phyloP scores from a whole-genome alignment of 2,113 vertebrate genomes.

The Hippocampus barbouri region DNA sequence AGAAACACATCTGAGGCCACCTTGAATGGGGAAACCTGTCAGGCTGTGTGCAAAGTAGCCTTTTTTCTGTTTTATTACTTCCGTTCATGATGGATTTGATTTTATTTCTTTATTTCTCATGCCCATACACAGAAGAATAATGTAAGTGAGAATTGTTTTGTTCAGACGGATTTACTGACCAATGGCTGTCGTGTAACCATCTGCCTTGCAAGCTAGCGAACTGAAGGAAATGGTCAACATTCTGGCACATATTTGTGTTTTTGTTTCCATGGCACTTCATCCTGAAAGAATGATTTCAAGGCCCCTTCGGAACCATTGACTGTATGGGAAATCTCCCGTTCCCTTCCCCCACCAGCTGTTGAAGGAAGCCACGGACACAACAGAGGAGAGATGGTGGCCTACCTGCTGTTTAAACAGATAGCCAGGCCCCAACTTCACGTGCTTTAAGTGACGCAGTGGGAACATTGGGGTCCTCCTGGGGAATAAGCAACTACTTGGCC shows the following conservation, averaged over 20 bases:
- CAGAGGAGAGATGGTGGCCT: conserved; percentile 53
- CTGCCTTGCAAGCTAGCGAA: not conserved
- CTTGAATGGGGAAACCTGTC: conserved; percentile 46
- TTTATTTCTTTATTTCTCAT: not conserved
- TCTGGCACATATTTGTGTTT: conserved; percentile 37
- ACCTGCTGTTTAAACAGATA: conserved; percentile 72
- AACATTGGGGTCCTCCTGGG: conserved; percentile 51
- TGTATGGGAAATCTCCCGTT: conserved; percentile 55
- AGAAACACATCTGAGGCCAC: conserved; percentile 58
- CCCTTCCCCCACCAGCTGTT: conserved; percentile 38
- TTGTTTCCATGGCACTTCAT: conserved; percentile 51
- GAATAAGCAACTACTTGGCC: conserved; percentile 66
- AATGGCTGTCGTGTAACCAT: conserved; percentile 1
- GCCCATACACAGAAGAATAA: not conserved
- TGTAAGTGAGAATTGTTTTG: not conserved
- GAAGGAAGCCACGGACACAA: conserved; percentile 59
- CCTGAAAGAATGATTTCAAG: conserved; percentile 53
- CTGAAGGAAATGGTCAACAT: conserved; percentile 18
- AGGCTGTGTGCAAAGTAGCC: conserved; percentile 21
- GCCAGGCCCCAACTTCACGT: conserved; percentile 56
- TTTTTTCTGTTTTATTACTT: not conserved
- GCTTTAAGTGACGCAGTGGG: conserved; percentile 60
- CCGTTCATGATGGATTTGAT: not conserved
- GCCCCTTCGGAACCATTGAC: conserved; percentile 30
- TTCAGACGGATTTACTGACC: conserved; percentile 1